Evolutionary conservation across 2,888 invertebrate genomes (phyloP).

Genomic region (Leucania comma): DNA sequence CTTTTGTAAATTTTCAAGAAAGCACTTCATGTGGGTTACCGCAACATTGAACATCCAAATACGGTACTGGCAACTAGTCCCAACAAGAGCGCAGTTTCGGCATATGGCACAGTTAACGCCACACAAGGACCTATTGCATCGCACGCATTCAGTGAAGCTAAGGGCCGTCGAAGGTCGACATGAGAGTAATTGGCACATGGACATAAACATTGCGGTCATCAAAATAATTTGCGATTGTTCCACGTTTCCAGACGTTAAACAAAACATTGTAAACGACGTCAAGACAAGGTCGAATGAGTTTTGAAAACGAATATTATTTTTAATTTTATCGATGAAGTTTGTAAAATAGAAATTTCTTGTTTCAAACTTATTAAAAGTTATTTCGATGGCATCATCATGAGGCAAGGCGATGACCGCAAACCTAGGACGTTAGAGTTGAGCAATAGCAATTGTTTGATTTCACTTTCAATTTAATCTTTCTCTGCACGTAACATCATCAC

Average conservation of each 20-base stretch:
- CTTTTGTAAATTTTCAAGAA: conserved; percentile 36
- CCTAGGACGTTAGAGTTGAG: conserved; percentile 27
- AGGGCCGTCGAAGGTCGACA: conserved; percentile 76
- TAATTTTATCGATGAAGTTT: conserved; percentile 59
- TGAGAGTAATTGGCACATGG: conserved; percentile 77
- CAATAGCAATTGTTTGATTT: conserved; percentile 45
- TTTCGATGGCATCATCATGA: conserved; percentile 14
- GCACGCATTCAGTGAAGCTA: conserved; percentile 54
- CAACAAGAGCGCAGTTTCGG: conserved; percentile 63
- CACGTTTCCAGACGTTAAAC: conserved; percentile 76
- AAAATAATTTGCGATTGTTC: conserved; percentile 82
- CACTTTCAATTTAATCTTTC: conserved; percentile 46
- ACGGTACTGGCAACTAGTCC: conserved; percentile 42
- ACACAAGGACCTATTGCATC: conserved; percentile 69
- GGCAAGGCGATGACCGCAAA: conserved; percentile 17
- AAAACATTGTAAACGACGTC: conserved; percentile 76
- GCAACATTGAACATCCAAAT: conserved; percentile 63
- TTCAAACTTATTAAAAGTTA: conserved; percentile 9
- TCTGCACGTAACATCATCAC: conserved; percentile 35
- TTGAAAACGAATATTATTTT: conserved; percentile 68
- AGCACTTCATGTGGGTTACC: conserved; percentile 59
- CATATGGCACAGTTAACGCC: conserved; percentile 65
- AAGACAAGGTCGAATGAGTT: conserved; percentile 76
- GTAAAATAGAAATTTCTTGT: conserved; percentile 15
- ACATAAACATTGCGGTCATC: conserved; percentile 78